Base-by-base conservation (phyloP, 2,888 invertebrate species). In the Mellilla xanthometata region DNA sequence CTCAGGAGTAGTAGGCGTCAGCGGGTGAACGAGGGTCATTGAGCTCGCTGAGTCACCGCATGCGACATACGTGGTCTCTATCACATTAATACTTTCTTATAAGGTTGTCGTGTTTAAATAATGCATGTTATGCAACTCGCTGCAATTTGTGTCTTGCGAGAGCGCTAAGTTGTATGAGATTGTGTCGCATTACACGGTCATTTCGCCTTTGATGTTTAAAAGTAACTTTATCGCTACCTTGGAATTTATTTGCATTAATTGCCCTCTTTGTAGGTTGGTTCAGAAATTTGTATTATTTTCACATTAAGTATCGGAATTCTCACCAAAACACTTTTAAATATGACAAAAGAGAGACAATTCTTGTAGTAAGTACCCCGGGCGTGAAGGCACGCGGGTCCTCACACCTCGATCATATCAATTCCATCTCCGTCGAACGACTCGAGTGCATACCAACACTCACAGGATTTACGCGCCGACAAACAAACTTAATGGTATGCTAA, bases 21-120 rank as follows among this genome's bases (percentile, higher is more conserved):
- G 72, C 74, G 76, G 65, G 68, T 65, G 68, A 63, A 62, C 69
- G 70, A 62, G 80, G 87, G 82, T 87, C 86, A 84, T 72, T 75
- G 85, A 70, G 76, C 84, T 71, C 73, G 64, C 68, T 86, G 87
- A 87, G 60, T 87, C 87, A 85, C 75, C 69, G 71, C 66, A 69
- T 69, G 79, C 79, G 79, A 82, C 81, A 76, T 72, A 75, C 72
- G 78, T 74, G 78, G 73, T 73, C 72, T 78, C 81, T 82, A 85
- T 84, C 78, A 85, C 81, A 78, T 81, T 86, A 85, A 83, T 84
- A 82, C 83, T 87, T 87, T 88, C 86, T 74, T 86, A 85, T 82
- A 86, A 83, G 85, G 85, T 78, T 81, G 80, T 78, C 77, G 77
- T 74, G 77, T 75, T 87, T 86, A 81, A 86, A 87, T 84, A 87